Evolutionary conservation across 92 coral and sea anemone genomes (phyloP), one percentile per base, ranked within the genome.

Genomic region (Metridium senile): DNA sequence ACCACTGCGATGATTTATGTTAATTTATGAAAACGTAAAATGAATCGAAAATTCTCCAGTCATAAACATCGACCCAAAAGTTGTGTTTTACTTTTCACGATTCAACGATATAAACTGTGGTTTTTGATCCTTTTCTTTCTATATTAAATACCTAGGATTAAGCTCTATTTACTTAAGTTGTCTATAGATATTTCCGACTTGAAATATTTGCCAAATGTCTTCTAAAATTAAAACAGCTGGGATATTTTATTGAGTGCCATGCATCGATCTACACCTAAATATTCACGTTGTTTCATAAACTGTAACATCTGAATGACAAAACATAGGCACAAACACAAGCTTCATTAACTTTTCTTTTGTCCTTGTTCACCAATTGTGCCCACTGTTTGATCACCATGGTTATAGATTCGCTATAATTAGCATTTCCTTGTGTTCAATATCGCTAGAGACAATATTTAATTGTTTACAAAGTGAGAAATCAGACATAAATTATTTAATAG

Each of bases 361-460:
- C 23, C 1, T 33, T 31, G 21, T 11, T 9, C 47, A 22, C 78
- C 77, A 72, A 31, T 58, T 16, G 13, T 20, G 30, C 10, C 57
- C 30, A 53, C 22, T 58, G 61, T 58, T 11, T 33, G 23, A 34
- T 73, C 68, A 56, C 78, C 78, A 73, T 73, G 78, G 78, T 54
- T 72, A 72, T 57, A 33, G 26, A 29, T 59, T 11, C 18, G 63
- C 52, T 73, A 73, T 73, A 26, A 29, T 57, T 73, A 58, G 78
- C 19, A 10, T 2, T 31, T 17, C 65, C 28, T 25, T 23, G 33
- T 26, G 76, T 71, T 27, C 65, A 71, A 71, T 71, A 29, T 19
- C 33, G 13, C 64, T 16, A 13, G 10, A 52, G 64, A 18, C 62
- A 59, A 20, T 27, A 59, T n/a, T n/a, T 66, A 59, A 62, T 75